phyloP scores from a whole-genome alignment of 1,140 invertebrate genomes.

The Lysiphlebus fabarum region DNA sequence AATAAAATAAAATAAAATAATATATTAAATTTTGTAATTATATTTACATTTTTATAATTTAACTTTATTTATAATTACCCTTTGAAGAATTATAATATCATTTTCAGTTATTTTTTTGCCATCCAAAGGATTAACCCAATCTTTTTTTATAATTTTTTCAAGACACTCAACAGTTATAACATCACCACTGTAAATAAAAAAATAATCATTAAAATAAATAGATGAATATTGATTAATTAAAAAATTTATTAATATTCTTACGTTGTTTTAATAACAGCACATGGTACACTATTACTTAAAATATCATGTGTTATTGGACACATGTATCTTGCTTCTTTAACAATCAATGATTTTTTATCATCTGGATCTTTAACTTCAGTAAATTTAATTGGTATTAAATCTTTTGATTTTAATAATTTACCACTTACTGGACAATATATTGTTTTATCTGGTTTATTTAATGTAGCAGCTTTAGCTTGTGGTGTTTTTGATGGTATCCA shows the following conservation, averaged over 20 bases:
- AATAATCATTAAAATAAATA: conserved; percentile 18
- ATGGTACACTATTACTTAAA: conserved; percentile 89
- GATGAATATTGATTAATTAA: conserved; percentile 17
- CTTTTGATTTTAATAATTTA: conserved; percentile 85
- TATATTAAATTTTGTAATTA: neutral
- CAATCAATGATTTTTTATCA: conserved; percentile 77
- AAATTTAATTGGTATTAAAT: conserved; percentile 92
- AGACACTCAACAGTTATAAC: conserved; percentile 96
- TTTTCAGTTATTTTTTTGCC: conserved; percentile 82
- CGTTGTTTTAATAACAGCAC: conserved; percentile 87
- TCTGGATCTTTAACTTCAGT: conserved; percentile 83
- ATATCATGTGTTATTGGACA: conserved; percentile 97
- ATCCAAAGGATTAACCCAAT: conserved; percentile 94
- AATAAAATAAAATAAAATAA: conserved; percentile 18
- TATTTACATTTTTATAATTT: neutral
- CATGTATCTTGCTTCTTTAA: conserved; percentile 89
- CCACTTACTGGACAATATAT: conserved; percentile 94
- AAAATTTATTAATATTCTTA: conserved; percentile 57
- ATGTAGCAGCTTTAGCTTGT: conserved; percentile 66
- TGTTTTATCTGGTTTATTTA: conserved; percentile 85
- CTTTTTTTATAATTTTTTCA: conserved; percentile 94
- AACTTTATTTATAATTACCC: conserved; percentile 59
- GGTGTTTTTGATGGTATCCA: conserved; percentile 97
- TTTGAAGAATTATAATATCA: conserved; percentile 89
- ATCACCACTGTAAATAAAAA: conserved; percentile 70